These are phyloP conservation scores for Latheticus oryzae DNA, from an alignment of 2,888 invertebrate species.

Conservation along the genomic window DNA sequence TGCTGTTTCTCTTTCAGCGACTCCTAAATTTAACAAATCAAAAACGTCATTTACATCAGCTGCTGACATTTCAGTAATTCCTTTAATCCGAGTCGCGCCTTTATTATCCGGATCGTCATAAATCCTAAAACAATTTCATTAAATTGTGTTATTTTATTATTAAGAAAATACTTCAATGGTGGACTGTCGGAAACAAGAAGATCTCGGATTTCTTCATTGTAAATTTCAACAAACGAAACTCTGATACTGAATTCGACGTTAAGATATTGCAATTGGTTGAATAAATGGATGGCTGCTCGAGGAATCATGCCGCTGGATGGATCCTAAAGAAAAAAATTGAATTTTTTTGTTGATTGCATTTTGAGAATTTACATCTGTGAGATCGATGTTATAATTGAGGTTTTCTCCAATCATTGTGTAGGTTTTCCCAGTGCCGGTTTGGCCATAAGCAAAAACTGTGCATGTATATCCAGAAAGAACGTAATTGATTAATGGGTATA, in stretches of 20 bases:
- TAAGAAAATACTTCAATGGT: constrained; percentile 19
- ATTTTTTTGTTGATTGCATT: too few relatives aligned
- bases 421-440: constrained; percentile 95
- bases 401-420: constrained; percentile 82
- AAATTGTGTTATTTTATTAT: not conserved
- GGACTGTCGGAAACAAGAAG: constrained; percentile 62
- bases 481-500: constrained; percentile 89
- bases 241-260: constrained; percentile 87
- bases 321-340: constrained; percentile 70
- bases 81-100: constrained; percentile 92
- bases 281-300: constrained; percentile 88
- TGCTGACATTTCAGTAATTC: constrained; percentile 91
- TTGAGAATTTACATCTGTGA: not conserved
- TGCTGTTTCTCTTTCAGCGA: constrained; percentile 88
- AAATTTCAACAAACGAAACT: constrained; percentile 95
- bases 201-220: constrained; percentile 97
- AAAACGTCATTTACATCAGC: constrained; percentile 89
- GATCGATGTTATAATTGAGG: constrained; percentile 64
- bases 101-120: constrained; percentile 76
- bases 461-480: constrained; percentile 96
- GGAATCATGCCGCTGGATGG: constrained; percentile 94
- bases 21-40: constrained; percentile 87
- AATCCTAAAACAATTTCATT: constrained; percentile 32
- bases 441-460: constrained; percentile 97
- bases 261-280: constrained; percentile 81